These are phyloP conservation scores for Netelia fuscicornis DNA, from an alignment of 2,888 invertebrate genomes.

Conservation along the genomic window DNA sequence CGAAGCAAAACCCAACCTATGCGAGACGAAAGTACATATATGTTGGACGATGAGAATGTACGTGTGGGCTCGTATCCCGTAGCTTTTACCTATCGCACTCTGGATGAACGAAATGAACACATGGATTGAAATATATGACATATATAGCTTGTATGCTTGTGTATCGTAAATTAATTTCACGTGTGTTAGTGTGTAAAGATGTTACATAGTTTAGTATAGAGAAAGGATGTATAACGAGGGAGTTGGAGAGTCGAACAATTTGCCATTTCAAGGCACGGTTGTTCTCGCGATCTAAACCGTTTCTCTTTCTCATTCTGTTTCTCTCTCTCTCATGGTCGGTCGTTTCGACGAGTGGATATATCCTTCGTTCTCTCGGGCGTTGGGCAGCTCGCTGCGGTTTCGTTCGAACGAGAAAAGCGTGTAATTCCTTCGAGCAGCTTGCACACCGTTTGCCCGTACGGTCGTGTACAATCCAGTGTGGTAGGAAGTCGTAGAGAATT, in stretches of 20 bases:
- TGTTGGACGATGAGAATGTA: not conserved
- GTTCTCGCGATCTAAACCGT: conserved; percentile 55
- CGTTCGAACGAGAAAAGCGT: conserved; percentile 66
- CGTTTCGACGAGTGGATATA: not conserved
- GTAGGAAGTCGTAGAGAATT: conserved; percentile 66
- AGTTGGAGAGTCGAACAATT: conserved; percentile 64
- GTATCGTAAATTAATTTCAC: not conserved
- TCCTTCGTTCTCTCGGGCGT: conserved; percentile 16
- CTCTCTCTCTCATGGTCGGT: not conserved
- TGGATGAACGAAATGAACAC: not conserved
- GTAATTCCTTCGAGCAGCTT: conserved; percentile 62
- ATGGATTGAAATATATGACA: not conserved
- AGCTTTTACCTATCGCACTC: not conserved
- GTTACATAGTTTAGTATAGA: not conserved
- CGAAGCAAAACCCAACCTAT: conserved; percentile 35
- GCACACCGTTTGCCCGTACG: conserved; percentile 4
- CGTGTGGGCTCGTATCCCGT: conserved; percentile 4
- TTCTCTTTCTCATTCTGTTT: not conserved
- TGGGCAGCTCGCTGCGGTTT: conserved; percentile 58
- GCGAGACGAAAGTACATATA: conserved; percentile 14
- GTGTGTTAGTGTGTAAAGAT: not conserved
- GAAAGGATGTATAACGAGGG: conserved; percentile 41
- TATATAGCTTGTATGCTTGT: not conserved
- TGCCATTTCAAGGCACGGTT: conserved; percentile 43
- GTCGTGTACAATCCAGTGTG: not conserved